Evolutionary conservation across 2,113 vertebrate genomes (phyloP), one percentile per base, ranked within the genome.

Genomic region (Empidonax alnorum): DNA sequence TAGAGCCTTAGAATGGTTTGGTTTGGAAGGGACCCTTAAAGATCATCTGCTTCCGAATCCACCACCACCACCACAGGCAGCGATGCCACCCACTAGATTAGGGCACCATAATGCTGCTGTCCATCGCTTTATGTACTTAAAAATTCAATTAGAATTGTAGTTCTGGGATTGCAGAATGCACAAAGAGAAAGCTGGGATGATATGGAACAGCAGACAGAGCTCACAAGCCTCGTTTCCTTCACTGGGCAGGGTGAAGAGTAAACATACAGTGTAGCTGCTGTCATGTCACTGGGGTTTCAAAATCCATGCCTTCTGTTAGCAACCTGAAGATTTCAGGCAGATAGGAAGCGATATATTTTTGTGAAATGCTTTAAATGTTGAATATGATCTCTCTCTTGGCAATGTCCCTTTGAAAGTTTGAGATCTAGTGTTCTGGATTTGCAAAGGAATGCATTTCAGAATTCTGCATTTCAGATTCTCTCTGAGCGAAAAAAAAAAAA

Each of bases 401-500:
- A 87, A 46, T 87, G 75, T 91, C 67, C 85, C 53, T 95, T 94
- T 81, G 52, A 27, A 92, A 87, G 42, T 74, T 28, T 90, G 87
- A 72, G 80, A 50, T 93, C 41, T 12, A 49, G 35, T 20, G 23
- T n/a, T 58, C 63, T 87, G 77, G 39, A 91, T 66, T 22, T 73
- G 89, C 52, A 73, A 75, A 75, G 66, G 91, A 95, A 81, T 53
- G 50, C 27, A 15, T 95, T 93, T 93, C 50, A 82, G 39, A 56
- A 16, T 84, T 84, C 37, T 92, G 65, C 81, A 72, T 91, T 79
- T 92, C 55, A 87, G 50, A 90, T 94, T 94, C 52, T 82, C 62
- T 89, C 53, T 33, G 22, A 76, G 19, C 1, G 63, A 17, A 82
- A 68, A 56, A 78, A 75, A 31, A 62, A 69, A 72, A 39, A 39